Conservation (phyloP, 1,140 invertebrate genomes). For the Bactericera cockerelli region DNA sequence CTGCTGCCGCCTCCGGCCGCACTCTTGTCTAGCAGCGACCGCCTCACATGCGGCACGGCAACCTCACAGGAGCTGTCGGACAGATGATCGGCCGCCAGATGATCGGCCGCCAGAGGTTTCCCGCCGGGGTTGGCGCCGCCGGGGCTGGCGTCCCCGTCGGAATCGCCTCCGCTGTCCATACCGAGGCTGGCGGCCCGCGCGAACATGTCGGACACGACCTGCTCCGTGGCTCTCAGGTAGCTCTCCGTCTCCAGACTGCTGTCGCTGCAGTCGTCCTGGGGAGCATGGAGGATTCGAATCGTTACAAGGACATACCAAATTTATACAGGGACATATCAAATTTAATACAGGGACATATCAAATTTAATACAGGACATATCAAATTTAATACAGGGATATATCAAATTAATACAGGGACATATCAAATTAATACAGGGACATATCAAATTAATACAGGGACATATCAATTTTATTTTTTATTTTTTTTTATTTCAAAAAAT, state of each 20-base stretch:
- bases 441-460: too few species aligned
- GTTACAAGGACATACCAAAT: neutral
- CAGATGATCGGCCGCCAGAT: neutral
- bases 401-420: too few species aligned
- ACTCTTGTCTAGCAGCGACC: slow-evolving; percentile 7
- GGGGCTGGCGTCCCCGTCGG: slow-evolving; percentile 20
- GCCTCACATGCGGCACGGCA: neutral
- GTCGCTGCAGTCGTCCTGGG: slow-evolving; percentile 10
- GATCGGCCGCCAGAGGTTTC: neutral
- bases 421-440: too few species aligned
- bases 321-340: neutral
- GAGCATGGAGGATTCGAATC: slow-evolving; percentile 5
- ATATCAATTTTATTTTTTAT: too few species aligned
- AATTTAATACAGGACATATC: neutral
- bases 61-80: slow-evolving; percentile 20
- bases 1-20: neutral
- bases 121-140: slow-evolving; percentile 10
- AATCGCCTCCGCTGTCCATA: slow-evolving; percentile 25
- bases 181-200: slow-evolving; percentile 27
- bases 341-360: neutral
- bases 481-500: too few species aligned
- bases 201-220: slow-evolving; percentile 36
- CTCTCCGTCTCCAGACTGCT: slow-evolving; percentile 31
- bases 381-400: too few species aligned
- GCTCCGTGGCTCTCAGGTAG: slow-evolving; percentile 35